phyloP scores from a whole-genome alignment of 2,888 invertebrate genomes.

The Chirona hameri region DNA sequence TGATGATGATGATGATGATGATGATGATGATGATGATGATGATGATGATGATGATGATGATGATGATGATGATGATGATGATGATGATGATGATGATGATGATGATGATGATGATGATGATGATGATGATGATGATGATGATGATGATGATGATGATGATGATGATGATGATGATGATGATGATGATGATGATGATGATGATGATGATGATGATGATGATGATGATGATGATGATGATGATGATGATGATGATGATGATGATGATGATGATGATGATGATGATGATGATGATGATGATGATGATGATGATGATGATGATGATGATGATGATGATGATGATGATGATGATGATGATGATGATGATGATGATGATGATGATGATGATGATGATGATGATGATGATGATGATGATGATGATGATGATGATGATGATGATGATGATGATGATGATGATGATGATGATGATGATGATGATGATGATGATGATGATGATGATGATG shows the following conservation, averaged over 20 bases:
- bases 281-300: conserved; percentile 22
- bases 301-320: conserved; percentile 22
- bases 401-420: conserved; percentile 22
- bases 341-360: conserved; percentile 22
- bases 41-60: conserved; percentile 22
- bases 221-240: conserved; percentile 22
- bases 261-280: conserved; percentile 22
- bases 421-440: conserved; percentile 22
- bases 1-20: conserved; percentile 22
- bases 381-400: conserved; percentile 22
- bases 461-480: conserved; percentile 22
- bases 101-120: conserved; percentile 22
- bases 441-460: conserved; percentile 22
- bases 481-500: conserved; percentile 22
- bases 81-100: conserved; percentile 22
- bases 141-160: conserved; percentile 22
- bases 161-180: conserved; percentile 22
- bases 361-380: conserved; percentile 22
- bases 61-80: conserved; percentile 22
- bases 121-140: conserved; percentile 22
- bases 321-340: conserved; percentile 22
- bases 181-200: conserved; percentile 22
- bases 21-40: conserved; percentile 22
- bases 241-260: conserved; percentile 22
- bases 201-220: conserved; percentile 22